A percentile compares a stretch with the other conserved stretches of the same genome.
These are phyloP conservation scores for Sciurus vulgaris DNA, from an alignment of 2,797 vertebrate species.

Conservation along the genomic window DNA sequence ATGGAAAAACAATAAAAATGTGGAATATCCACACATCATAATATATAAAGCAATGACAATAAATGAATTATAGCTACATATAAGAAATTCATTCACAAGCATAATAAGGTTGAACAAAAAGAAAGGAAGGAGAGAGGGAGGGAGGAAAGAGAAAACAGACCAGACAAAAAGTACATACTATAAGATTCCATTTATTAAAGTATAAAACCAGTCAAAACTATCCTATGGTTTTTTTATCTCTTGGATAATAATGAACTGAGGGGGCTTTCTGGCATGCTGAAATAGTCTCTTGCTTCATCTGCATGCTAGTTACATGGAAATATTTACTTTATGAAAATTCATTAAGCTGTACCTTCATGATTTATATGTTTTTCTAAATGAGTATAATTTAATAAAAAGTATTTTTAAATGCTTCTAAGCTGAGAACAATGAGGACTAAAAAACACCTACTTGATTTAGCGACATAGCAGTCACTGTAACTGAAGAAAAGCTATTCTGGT, in stretches of 20 bases:
- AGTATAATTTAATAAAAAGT: conserved; percentile 2
- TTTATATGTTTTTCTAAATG: conserved; percentile 26
- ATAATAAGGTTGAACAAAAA: background rate
- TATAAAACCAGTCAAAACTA: conserved; percentile 34
- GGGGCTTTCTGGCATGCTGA: background rate
- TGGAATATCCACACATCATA: background rate
- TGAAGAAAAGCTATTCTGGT: conserved; percentile 6
- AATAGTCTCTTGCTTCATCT: conserved; percentile 48
- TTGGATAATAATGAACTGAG: background rate
- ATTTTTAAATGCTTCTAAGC: background rate
- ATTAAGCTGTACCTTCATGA: background rate
- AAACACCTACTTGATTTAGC: background rate
- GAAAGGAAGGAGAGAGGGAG: background rate
- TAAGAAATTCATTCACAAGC: conserved; percentile 35
- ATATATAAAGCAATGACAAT: conserved; percentile 47
- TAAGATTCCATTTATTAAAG: background rate
- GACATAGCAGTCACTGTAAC: background rate
- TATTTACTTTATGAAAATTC: conserved; percentile 35
- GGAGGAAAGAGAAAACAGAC: background rate
- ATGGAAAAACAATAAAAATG: conserved; percentile 10
- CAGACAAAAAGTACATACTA: background rate
- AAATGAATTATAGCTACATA: background rate
- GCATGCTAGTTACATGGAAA: background rate
- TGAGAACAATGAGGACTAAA: background rate
- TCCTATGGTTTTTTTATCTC: background rate